Base-by-base conservation (phyloP, 1,140 invertebrate species). In the Lordiphosa clarofinis region DNA sequence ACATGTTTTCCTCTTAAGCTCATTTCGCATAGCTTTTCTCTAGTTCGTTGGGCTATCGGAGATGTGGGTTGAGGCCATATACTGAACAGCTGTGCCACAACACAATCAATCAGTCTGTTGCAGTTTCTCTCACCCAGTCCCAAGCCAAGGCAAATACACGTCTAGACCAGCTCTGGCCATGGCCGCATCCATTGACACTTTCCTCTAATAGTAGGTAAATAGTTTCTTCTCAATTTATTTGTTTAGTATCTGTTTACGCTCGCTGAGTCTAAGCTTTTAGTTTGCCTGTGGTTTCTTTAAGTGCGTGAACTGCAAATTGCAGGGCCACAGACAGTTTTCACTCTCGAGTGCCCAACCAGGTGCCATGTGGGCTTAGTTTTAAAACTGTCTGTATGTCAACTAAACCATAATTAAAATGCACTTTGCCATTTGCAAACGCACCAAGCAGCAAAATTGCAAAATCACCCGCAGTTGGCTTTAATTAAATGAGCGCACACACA, bases 341-440 rank as follows among this genome's bases (percentile, higher is more conserved):
- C 75, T 81, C 76, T 81, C 67, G 31, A 79, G 72, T 44, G 64
- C 19, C 47, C 36, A 12, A 13, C 31, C 13, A 9, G 9, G 10
- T 44, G 54, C 33, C 12, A 43, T 81, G 54, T 60, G 61, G 53
- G 49, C 48, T 50, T 39, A 48, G 47, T 43, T 37, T 38, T 39
- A 11, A 13, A 36, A 13, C 73, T 31, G 53, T 57, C 46, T 44
- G 33, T 37, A 31, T 53, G 59, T 64, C 71, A 66, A 68, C 66
- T 60, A 40, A 60, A 56, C 63, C 72, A 72, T 81, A 81, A 81
- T 81, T 82, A 81, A 82, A 82, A 53, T 81, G 75, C 76, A 81
- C 78, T 82, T 63, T 81, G 67, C 24, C 76, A 59, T 55, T 74
- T 69, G 54, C 63, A 38, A 28, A 39, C 28, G 28, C 28, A 52